Conservation (phyloP, 2,888 invertebrate genomes). For the Rotaria magnacalcarata region DNA sequence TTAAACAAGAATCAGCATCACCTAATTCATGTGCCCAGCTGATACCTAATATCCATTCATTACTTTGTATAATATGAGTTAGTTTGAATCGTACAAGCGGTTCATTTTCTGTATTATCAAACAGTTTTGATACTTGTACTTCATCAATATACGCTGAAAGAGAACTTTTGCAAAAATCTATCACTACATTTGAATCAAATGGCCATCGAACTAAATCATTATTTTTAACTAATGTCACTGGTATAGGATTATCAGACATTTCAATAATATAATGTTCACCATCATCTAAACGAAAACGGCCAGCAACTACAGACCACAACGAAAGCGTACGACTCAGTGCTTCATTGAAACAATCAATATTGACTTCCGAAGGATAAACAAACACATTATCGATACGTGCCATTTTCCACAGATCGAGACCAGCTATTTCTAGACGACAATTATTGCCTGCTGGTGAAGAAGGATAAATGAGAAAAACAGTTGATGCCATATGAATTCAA, state of each 20-base stretch:
- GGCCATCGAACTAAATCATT: background rate
- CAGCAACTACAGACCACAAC: background rate
- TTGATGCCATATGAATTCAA: background rate
- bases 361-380: background rate
- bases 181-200: background rate
- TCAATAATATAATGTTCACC: background rate
- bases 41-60: conserved; percentile 11
- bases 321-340: background rate
- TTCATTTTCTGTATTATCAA: background rate
- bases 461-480: background rate
- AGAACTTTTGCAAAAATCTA: background rate
- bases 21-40: conserved; percentile 29
- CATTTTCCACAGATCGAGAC: background rate
- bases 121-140: background rate
- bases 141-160: background rate
- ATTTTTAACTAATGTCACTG: background rate
- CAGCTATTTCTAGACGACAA: conserved; percentile 5
- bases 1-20: conserved; percentile 23
- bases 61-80: conserved; percentile 10
- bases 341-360: background rate
- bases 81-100: conserved; percentile 1
- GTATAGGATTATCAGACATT: conserved; percentile 3
- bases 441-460: background rate
- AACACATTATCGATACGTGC: conserved; percentile 2
- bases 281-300: background rate